Evolutionary conservation across 1,140 invertebrate species (phyloP), one percentile per base, ranked within the genome.

Genomic region (Drosophila teissieri): DNA sequence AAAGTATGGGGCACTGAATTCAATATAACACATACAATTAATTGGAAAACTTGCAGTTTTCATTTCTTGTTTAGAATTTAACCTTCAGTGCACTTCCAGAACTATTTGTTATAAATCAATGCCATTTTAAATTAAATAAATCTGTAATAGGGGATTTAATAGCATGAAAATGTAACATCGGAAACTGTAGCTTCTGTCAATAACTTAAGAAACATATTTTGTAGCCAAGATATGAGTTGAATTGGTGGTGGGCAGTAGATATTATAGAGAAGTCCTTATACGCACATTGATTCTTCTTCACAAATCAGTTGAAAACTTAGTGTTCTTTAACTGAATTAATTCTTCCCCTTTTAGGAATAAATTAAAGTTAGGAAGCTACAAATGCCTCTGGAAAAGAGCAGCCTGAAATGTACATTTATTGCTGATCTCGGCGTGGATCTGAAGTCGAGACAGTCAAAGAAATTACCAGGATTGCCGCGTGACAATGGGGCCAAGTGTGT

Each of bases 391-490:
- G 4, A 5, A 4, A 12, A 39, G 37, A 39, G 15, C 42, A 37
- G 2, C 17, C 12, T 11, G 44, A 61, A 46, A 14, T 61, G 31
- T 17, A 40, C 4, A 24, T 24, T 0, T 51, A 62, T 27, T 22
- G 40, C 58, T 60, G 48, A 76, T 68, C 74, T 76, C 54, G 15
- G 54, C 39, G 67, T 51, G 52, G 73, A 78, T 72, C 56, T 51
- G 34, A 53, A 62, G 46, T 8, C 24, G 36, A 67, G 67, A 77
- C 79, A 77, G 53, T 61, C 68, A 31, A 73, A 76, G 65, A 80
- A 86, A 69, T 77, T 78, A 85, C 76, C 49, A 60, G 64, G 82
- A 81, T 86, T 85, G 64, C 69, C 17, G 42, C 51, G 53, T 31
- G 74, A 57, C 69, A 64, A 60, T 55, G 64, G 45, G 68, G 44